Percentiles rank a stretch among this genome's conserved stretches.
These are phyloP conservation scores for Lithodes maja DNA, from an alignment of 2,888 invertebrate genomes.

Conservation along the genomic window DNA sequence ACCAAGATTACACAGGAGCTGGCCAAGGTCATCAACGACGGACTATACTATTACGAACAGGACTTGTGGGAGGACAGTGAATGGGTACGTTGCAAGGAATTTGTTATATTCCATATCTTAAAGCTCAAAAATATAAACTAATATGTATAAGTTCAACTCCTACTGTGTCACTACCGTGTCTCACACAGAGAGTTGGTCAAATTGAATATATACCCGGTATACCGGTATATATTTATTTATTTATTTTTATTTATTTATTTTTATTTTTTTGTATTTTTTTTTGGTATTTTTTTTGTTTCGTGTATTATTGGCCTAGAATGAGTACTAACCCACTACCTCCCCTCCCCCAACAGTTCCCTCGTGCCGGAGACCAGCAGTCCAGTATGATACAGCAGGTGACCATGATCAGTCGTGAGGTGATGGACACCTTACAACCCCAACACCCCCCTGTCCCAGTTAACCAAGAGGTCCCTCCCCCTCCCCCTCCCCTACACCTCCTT, in stretches of 20 bases:
- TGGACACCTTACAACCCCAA: conserved; percentile 83
- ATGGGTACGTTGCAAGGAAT: conserved; percentile 74
- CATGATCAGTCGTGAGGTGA: conserved; percentile 90
- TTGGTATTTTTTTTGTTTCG: too few species aligned
- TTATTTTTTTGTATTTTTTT: too few species aligned
- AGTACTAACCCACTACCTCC: not conserved
- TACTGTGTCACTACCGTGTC: not conserved
- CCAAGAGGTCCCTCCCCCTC: conserved; percentile 85
- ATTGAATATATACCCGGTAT: too few species aligned
- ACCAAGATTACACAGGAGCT: conserved; percentile 96
- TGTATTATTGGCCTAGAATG: too few species aligned
- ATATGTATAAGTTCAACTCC: not conserved
- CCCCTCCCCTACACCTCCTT: conserved; percentile 79
- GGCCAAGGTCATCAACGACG: conserved; percentile 96
- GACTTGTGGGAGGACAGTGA: conserved; percentile 87
- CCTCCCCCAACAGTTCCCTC: conserved; percentile 39
- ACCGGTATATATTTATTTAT: too few species aligned
- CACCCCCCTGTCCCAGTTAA: conserved; percentile 79
- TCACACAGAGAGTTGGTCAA: not conserved
- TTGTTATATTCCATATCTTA: too few species aligned
- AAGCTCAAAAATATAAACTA: too few species aligned
- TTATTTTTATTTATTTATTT: too few species aligned
- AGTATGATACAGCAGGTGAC: conserved; percentile 82
- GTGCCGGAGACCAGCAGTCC: conserved; percentile 71
- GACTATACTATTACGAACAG: conserved; percentile 96